Evolutionary conservation across 2,113 vertebrate genomes (phyloP).

Genomic region (Psettodes erumei): DNA sequence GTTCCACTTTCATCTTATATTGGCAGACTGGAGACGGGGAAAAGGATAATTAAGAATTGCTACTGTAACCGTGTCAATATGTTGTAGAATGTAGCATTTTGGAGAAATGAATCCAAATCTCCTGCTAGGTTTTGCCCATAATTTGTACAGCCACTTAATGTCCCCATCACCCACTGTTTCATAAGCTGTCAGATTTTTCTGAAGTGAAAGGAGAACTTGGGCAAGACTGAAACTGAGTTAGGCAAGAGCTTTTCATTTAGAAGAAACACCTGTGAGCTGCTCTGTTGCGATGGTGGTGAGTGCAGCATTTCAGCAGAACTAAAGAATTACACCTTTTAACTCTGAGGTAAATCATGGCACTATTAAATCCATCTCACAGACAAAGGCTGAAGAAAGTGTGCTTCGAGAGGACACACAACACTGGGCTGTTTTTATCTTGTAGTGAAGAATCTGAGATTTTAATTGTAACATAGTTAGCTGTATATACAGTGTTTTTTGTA

Average conservation of each 20-base stretch:
- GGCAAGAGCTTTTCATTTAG: conserved; percentile 64
- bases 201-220: conserved; percentile 88
- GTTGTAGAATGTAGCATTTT: conserved; percentile 14
- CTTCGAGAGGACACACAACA: not conserved
- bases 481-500: not conserved
- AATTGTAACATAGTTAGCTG: not conserved
- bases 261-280: conserved; percentile 49
- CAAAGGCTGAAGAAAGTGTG: conserved; percentile 7
- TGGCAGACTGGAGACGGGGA: conserved; percentile 26
- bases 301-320: conserved; percentile 40
- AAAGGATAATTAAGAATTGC: conserved; percentile 5
- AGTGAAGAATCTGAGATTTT: not conserved
- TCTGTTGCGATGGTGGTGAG: conserved; percentile 24
- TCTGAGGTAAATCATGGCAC: conserved; percentile 59
- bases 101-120: conserved; percentile 61
- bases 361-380: conserved; percentile 13
- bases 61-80: conserved; percentile 7
- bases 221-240: conserved; percentile 83
- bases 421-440: not conserved
- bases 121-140: conserved; percentile 63
- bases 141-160: conserved; percentile 67
- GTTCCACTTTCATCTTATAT: conserved; percentile 58
- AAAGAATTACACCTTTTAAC: conserved; percentile 35
- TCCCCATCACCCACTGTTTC: conserved; percentile 75
- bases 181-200: conserved; percentile 80